Base-by-base conservation (phyloP, 2,113 vertebrate species). In the Edolisoma coerulescens region DNA sequence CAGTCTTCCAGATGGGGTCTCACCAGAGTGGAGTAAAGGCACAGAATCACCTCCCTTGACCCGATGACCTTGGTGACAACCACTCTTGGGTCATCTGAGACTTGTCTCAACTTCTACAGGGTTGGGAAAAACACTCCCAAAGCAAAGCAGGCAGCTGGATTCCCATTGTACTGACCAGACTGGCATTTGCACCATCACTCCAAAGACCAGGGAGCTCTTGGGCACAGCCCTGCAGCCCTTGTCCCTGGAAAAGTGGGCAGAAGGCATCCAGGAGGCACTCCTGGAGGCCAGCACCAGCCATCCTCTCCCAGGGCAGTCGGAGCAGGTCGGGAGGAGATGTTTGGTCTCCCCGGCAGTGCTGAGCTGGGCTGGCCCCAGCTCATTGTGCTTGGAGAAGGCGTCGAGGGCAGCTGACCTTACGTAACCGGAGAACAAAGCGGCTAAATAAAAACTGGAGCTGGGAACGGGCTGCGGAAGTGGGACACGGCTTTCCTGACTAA, bases 361-460 rank as follows among this genome's bases (percentile, higher is more conserved):
- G 70, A 57, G 75, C 83, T 35, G 53, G 83, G 59, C 54, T 57
- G 63, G 54, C 63, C 92, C 75, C 12, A 18, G 84, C 44, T 92
- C 90, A 67, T 63, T 91, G 84, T 94, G 84, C 42, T 49, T 60
- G 74, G 77, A 81, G 95, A 71, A 81, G 94, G 89, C 37, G 18
- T 75, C 10, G 44, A 93, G 90, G 82, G 59, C 92, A 93, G 92
- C 88, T 92, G 89, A 92, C 90, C 95, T 95, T 94, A 94, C 2
- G 49, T 90, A 94, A 96, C 49, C 0, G 0, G 73, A 93, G 86
- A 96, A 96, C 96, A 96, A 97, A 96, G 95, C 39, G 0, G 86
- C 93, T 96, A 86, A 93, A 95, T 90, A 96, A 92, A 96, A 92
- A 86, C 67, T 54, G 79, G 91, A 90, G 90, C 96, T 96, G 96